Evolutionary conservation across 2,797 vertebrate genomes (phyloP), one percentile per base, ranked within the genome.

Genomic region (Phataginus tricuspis): DNA sequence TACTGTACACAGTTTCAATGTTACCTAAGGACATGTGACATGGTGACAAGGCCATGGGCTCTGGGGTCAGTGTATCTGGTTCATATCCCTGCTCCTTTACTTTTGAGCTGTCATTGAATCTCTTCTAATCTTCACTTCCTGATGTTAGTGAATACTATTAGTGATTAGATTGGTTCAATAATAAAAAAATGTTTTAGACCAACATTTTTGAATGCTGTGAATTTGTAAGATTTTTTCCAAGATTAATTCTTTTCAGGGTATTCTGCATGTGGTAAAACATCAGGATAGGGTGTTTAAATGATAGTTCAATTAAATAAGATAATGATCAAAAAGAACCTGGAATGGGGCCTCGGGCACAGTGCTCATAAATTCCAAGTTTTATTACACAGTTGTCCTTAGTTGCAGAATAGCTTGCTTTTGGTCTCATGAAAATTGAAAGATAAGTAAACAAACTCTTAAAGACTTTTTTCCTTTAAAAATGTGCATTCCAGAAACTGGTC

Each of bases 401-500:
- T 77, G 25, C 53, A 75, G 49, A 63, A 83, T n/a, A 61, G 10
- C 53, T 93, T 90, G 34, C 14, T 85, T 25, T 80, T 42, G 68
- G 11, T n/a, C 19, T 91, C 31, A 53, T 57, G 45, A 88, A 75
- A 91, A 75, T 37, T 90, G 27, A 45, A 57, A 91, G 59, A 57
- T 18, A 78, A 31, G 16, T 78, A 42, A 88, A 21, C 85, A 34
- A 77, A 0, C 16, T 86, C 19, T 13, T 57, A 74, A 94, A 74
- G 29, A 64, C 13, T 13, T 42, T 83, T 97, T 83, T 42, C 25
- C 34, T 71, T 10, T 5, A 34, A 79, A 87, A 84, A 23, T 82
- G 21, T 94, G 19, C n/a, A n/a, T 96, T 86, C 53, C 69, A 89
- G 34, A 96, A 90, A 77, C 31, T 77, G 34, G 10, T 66, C 10